Conservation (phyloP, 1,140 invertebrate genomes). For the Dufourea novaeangliae region DNA sequence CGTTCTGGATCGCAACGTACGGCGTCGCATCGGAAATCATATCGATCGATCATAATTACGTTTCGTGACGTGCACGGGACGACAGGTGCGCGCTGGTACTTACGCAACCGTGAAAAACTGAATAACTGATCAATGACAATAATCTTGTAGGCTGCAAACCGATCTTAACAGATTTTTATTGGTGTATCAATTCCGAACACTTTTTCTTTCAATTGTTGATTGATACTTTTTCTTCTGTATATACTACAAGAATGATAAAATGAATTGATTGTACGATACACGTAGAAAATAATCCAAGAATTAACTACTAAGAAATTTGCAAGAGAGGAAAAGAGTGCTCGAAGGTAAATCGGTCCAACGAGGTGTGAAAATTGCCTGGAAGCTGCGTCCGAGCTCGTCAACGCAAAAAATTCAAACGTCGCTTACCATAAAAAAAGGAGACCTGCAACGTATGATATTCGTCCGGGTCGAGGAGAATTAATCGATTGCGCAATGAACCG, state of each 20-base stretch:
- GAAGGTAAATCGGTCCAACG: neutral
- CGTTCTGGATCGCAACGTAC: neutral
- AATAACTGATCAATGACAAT: neutral
- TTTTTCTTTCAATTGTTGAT: too few species aligned
- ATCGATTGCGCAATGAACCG: conserved; percentile 2
- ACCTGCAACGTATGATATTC: neutral
- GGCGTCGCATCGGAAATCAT: neutral
- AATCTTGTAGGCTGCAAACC: neutral
- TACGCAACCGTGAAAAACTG: neutral
- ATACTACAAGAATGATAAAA: too few species aligned
- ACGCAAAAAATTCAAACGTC: neutral
- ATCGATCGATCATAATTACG: neutral
- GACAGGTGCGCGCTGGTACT: neutral
- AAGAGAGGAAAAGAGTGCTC: neutral
- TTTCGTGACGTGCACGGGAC: neutral
- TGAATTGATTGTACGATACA: too few species aligned
- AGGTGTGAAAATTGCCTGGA: neutral
- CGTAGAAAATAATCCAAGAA: too few species aligned
- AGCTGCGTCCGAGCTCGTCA: neutral
- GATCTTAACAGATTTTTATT: neutral
- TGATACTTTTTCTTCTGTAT: too few species aligned
- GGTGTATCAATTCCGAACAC: too few species aligned
- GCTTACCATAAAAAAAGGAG: neutral
- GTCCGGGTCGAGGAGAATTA: neutral
- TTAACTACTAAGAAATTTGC: too few species aligned